Evolutionary conservation across 2,888 invertebrate genomes (phyloP).

Genomic region (Hirtodrosophila histrioides): DNA sequence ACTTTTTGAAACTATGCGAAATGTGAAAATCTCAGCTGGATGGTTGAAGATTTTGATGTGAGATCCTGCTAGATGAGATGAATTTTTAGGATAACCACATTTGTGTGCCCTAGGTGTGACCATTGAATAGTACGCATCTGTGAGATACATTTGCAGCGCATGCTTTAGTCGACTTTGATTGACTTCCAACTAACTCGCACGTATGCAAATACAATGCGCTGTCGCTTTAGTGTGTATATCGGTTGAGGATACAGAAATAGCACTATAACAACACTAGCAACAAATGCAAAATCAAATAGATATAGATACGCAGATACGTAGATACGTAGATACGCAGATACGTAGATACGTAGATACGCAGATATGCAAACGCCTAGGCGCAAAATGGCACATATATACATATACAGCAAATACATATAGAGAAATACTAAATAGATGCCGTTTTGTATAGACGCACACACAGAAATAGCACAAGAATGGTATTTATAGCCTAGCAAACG

Average conservation of each 20-base stretch:
- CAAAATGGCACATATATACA: no score
- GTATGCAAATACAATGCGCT: slow-evolving; percentile 54
- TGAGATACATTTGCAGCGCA: slow-evolving; percentile 31
- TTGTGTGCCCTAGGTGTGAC: no score
- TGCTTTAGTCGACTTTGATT: slow-evolving; percentile 27
- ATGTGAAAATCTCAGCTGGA: not conserved
- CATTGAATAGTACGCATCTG: not conserved
- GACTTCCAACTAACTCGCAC: slow-evolving; percentile 7
- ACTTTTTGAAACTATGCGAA: not conserved
- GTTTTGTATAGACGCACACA: slow-evolving; percentile 40
- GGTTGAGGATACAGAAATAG: slow-evolving; percentile 59
- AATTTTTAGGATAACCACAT: no score
- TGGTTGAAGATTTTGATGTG: not conserved
- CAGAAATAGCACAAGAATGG: slow-evolving; percentile 56
- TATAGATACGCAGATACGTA: slow-evolving; percentile 32
- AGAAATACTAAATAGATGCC: slow-evolving; percentile 55
- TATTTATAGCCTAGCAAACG: slow-evolving; percentile 53
- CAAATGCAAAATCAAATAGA: slow-evolving; percentile 69
- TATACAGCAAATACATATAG: slow-evolving; percentile 3
- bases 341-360: slow-evolving; percentile 18
- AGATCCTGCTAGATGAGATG: no score
- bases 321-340: slow-evolving; percentile 25
- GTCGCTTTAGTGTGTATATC: slow-evolving; percentile 30
- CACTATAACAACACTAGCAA: slow-evolving; percentile 25
- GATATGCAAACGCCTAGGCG: no score